Conservation (phyloP, 2,113 vertebrate genomes). For the Psephotus haematonotus region DNA sequence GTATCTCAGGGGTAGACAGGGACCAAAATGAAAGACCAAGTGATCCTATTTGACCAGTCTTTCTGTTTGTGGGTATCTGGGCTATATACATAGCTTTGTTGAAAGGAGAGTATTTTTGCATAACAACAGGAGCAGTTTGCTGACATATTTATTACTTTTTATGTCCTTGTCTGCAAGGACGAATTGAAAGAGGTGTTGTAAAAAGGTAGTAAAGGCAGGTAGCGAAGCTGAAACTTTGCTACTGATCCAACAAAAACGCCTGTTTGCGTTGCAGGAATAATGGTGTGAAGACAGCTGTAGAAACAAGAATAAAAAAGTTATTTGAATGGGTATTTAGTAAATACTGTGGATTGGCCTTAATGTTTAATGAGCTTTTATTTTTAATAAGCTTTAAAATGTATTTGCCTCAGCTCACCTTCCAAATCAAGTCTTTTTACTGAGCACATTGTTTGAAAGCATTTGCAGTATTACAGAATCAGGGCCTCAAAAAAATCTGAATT, state of each 20-base stretch:
- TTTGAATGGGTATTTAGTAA: not conserved
- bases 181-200: not conserved
- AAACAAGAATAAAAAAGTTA: not conserved
- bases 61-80: not conserved
- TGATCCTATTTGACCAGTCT: not conserved
- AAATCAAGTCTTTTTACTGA: not conserved
- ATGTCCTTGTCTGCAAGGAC: not conserved
- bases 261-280: not conserved
- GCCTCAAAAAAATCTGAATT: not conserved
- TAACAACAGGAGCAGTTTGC: not conserved
- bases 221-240: not conserved
- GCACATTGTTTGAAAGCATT: not conserved
- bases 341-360: not conserved
- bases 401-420: not conserved
- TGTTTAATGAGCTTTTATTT: not conserved
- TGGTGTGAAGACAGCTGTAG: not conserved
- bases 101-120: not conserved
- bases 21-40: not conserved
- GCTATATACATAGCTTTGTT: rapidly evolving
- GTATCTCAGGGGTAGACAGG: not conserved
- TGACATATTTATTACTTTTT: not conserved
- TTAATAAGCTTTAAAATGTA: not conserved
- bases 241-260: not conserved
- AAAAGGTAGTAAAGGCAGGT: not conserved
- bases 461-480: not conserved